These are phyloP conservation scores for Oscarella lobularis DNA, from an alignment of 37 sponge, comb jelly and placozoan genomes.

Conservation along the genomic window DNA sequence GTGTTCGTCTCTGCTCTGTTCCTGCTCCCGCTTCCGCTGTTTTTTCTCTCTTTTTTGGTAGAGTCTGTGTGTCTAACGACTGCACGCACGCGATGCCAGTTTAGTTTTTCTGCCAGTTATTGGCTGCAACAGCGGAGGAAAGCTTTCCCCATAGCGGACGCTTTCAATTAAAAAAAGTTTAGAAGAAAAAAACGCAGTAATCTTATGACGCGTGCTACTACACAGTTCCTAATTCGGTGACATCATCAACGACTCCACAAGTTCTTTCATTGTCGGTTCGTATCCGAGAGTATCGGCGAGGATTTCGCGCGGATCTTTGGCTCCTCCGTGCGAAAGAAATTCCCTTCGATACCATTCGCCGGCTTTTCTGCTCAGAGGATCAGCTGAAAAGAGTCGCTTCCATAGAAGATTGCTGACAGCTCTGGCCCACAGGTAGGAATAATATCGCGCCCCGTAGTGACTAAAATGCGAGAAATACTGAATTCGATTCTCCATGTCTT, in stretches of 20 bases:
- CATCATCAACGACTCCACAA: conserved; percentile 43
- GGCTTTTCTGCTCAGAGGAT: conserved; percentile 55
- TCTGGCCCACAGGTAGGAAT: conserved; percentile 81
- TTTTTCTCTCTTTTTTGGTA: too few species aligned
- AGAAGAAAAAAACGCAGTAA: too few species aligned
- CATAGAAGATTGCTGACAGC: conserved; percentile 78
- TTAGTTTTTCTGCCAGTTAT: too few species aligned
- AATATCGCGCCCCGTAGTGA: conserved; percentile 76
- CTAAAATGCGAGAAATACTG: conserved; percentile 73
- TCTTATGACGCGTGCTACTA: too few species aligned
- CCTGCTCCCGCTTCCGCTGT: too few species aligned
- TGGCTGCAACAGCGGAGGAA: too few species aligned
- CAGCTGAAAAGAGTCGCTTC: conserved; percentile 41
- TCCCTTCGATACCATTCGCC: conserved; percentile 33
- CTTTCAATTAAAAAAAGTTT: too few species aligned
- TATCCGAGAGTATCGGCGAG: conserved; percentile 49
- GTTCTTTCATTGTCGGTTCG: conserved; percentile 46
- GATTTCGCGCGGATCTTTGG: conserved; percentile 27
- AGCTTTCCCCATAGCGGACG: too few species aligned
- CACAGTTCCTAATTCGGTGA: too few species aligned
- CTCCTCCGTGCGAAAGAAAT: conserved; percentile 58
- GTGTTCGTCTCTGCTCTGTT: too few species aligned
- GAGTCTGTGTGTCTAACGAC: too few species aligned
- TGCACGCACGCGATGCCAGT: too few species aligned
- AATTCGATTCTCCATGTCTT: conserved; percentile 11